A percentile compares a stretch with the other conserved stretches of the same genome.
Conservation (phyloP, 2,888 invertebrate species). For the Eumacrocentrus americanus region DNA sequence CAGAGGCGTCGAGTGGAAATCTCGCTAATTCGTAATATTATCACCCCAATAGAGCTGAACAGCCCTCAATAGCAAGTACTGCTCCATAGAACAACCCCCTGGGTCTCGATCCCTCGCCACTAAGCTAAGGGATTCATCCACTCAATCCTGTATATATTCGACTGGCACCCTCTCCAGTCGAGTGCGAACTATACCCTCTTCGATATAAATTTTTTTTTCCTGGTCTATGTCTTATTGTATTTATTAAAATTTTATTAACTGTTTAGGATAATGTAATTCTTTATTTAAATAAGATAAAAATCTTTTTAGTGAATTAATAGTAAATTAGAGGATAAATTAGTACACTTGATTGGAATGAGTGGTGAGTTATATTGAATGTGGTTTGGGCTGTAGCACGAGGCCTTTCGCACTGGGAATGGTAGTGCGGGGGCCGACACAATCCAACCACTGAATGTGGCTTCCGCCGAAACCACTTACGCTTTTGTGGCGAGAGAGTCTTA, state of each 20-base stretch:
- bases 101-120: constrained; percentile 34
- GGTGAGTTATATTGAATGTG: constrained; percentile 47
- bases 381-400: constrained; percentile 34
- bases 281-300: not conserved
- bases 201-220: constrained; percentile 34
- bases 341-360: constrained; percentile 14
- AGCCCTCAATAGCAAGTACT: constrained; percentile 51
- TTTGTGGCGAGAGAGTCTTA: constrained; percentile 59
- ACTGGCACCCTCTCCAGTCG: constrained; percentile 31
- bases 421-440: constrained; percentile 50
- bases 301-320: not conserved
- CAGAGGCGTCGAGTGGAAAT: constrained; percentile 50
- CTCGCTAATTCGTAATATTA: constrained; percentile 60
- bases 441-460: constrained; percentile 61
- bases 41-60: constrained; percentile 56
- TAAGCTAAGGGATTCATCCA: constrained; percentile 54
- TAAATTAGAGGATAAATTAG: not conserved
- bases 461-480: constrained; percentile 62
- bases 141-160: constrained; percentile 38
- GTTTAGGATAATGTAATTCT: not conserved
- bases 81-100: constrained; percentile 45
- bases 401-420: constrained; percentile 16
- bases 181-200: constrained; percentile 40
- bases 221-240: not conserved
- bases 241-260: not conserved